Base-by-base conservation (phyloP, 2,113 vertebrate genomes). In the Amphilophus citrinellus region DNA sequence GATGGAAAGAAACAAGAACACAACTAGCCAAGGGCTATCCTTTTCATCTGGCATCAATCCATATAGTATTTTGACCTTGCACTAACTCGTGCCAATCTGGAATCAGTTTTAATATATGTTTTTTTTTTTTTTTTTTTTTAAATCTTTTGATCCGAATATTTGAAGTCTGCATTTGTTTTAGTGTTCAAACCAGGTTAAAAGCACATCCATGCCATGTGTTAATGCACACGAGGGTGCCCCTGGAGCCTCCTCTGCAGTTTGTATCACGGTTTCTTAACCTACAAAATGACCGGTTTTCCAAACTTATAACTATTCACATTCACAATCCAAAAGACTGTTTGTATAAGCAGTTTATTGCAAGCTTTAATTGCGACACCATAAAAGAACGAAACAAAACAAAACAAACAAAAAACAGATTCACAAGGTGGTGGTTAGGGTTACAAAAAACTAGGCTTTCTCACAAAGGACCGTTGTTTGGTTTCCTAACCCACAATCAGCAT, bases 21-120 rank as follows among this genome's bases (percentile, higher is more conserved):
- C 75, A 75, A 30, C 50, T 77, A 78, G 78, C 88, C 37, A 8
- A 50, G 14, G 87, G 85, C 77, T 17, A 66, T 61, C 10, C 82
- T 82, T 83, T 88, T 77, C 78, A 84, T 87, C 62, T 85, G 50
- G 83, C 77, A 47, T 75, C 35, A 57, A 60, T 85, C 83, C 57
- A 68, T 61, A 35, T 47, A 58, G 62, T 27, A 35, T 30, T 44
- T 44, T 61, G 65, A 77, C 57, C 90, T 60, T 20, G 59, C 35
- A 22, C 79, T 56, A 75, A 79, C 53, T 86, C 17, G 53, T 17
- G 80, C 18, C 65, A 59, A 57, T 18, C 6, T 57, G 50, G 57
- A 84, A n/a, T 83, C 13, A 0, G 10, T 44, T 73, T 39, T 9
- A 10, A 39, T 39, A 39, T 39, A 39, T 39, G 9, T 0, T 9